Evolutionary conservation across 1,140 invertebrate genomes (phyloP).

Genomic region (Sesamia nonagrioides): DNA sequence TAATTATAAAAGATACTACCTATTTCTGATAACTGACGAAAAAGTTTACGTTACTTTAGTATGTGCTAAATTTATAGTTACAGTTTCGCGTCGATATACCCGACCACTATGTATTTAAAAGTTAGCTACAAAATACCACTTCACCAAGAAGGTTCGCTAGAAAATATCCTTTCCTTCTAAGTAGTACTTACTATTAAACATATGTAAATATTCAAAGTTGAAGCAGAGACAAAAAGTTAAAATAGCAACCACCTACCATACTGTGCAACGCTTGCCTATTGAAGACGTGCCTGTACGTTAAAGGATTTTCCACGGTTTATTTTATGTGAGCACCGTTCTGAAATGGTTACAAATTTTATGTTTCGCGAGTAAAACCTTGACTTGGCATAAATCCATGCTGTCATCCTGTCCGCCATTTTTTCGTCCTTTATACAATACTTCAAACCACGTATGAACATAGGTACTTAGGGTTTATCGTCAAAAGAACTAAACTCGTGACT

Average conservation of each 20-base stretch:
- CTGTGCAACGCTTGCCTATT: not conserved
- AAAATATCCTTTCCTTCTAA: not conserved
- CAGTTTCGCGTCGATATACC: too few species aligned
- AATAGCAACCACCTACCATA: constrained; percentile 5
- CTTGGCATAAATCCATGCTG: constrained; percentile 22
- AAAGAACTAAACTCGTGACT: constrained; percentile 5
- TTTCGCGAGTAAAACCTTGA: constrained; percentile 25
- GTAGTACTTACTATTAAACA: not conserved
- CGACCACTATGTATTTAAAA: too few species aligned
- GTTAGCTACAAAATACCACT: too few species aligned
- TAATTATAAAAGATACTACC: too few species aligned
- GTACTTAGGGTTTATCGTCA: not conserved
- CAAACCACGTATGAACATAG: too few species aligned
- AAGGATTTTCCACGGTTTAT: constrained; percentile 29
- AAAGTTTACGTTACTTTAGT: too few species aligned
- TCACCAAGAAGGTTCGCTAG: too few species aligned
- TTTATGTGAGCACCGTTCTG: constrained; percentile 27
- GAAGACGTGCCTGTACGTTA: constrained; percentile 2
- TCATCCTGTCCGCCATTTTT: constrained; percentile 29
- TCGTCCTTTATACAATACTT: not conserved
- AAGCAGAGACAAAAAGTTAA: not conserved
- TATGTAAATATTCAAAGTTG: constrained; percentile 8
- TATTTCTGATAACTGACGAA: too few species aligned
- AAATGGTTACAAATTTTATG: constrained; percentile 38
- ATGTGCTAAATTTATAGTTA: too few species aligned